Base-by-base conservation (phyloP, 2,113 vertebrate genomes). In the Rostratula benghalensis region DNA sequence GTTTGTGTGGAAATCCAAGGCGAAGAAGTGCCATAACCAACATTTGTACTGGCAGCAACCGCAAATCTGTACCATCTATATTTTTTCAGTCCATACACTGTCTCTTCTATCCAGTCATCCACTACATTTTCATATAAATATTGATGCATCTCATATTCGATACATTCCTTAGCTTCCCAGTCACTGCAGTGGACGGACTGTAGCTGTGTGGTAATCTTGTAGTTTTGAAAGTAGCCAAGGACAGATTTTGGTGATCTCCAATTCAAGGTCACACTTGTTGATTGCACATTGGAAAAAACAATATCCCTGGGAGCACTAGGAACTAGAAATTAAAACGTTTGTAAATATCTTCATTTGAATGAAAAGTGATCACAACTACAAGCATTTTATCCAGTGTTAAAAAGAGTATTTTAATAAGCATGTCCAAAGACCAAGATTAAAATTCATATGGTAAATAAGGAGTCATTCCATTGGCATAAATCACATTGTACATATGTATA, bases 31-130 rank as follows among this genome's bases (percentile, higher is more conserved):
- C 99, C 98, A 61, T 98, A 98, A 53, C 99, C 99, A 11, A 98
- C 98, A 19, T 97, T 99, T 2, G 99, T 99, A 90, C 98, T 98
- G 23, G 99, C 99, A 54, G 98, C 98, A 94, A 99, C 97, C 51
- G 98, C 98, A 98, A 99, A 98, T 94, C 98, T 98, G 94, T 99
- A 99, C 97, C 97, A 98, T 94, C 99, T 98, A 97, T 98, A 99
- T 97, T 99, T 99, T 53, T 98, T 98, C 77, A 99, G 86, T 46
- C 97, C 98, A 33, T 97, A 84, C 7, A 99, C 94, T 9, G 98
- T 99, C 81, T 98, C 87, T 85, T 98, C 98, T 83, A 96, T 93
- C 90, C 69, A 33, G 27, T 78, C 89, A 63, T 95, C 91, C 13
- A 83, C 27, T 14, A 33, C 16, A 56, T 95, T 91, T 69, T 94